These are phyloP conservation scores for Leptinotarsa haldemani DNA, from an alignment of 2,888 invertebrate species.

Conservation along the genomic window DNA sequence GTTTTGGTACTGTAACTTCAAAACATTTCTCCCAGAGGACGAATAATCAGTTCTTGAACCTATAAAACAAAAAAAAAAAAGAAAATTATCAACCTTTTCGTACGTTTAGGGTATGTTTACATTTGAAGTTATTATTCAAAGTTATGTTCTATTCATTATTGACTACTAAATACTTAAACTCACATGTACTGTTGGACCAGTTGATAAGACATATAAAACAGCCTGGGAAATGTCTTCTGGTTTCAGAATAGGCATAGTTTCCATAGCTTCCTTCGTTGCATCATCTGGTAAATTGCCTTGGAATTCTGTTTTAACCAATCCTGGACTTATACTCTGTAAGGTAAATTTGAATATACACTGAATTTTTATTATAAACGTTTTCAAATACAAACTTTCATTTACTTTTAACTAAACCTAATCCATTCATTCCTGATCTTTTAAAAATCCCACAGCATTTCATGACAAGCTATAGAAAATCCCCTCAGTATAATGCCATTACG, in stretches of 20 bases:
- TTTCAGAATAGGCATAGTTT: constrained; percentile 30
- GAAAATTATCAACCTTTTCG: no score
- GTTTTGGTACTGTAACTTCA: no score
- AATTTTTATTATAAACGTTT: no score
- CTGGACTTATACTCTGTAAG: constrained; percentile 55
- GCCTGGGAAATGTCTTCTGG: constrained; percentile 51
- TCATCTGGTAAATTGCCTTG: constrained; percentile 37
- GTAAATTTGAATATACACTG: neutral
- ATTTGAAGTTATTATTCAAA: neutral
- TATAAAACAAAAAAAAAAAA: no score
- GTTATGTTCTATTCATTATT: neutral
- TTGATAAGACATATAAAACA: constrained; percentile 48
- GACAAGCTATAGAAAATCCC: no score
- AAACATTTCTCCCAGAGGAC: neutral
- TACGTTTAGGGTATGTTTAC: no score
- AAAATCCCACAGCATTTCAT: no score
- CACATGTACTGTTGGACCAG: constrained; percentile 50
- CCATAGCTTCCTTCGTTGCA: constrained; percentile 35
- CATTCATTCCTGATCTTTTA: no score
- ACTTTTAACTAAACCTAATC: no score
- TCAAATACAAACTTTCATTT: no score
- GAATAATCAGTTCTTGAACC: no score
- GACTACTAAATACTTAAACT: constrained; percentile 7
- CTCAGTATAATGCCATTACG: no score
- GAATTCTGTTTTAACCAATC: constrained; percentile 49